A percentile compares a stretch with the other conserved stretches of the same genome.
phyloP scores from a whole-genome alignment of 1,140 invertebrate species.

The Pogonognathellus flavescens region DNA sequence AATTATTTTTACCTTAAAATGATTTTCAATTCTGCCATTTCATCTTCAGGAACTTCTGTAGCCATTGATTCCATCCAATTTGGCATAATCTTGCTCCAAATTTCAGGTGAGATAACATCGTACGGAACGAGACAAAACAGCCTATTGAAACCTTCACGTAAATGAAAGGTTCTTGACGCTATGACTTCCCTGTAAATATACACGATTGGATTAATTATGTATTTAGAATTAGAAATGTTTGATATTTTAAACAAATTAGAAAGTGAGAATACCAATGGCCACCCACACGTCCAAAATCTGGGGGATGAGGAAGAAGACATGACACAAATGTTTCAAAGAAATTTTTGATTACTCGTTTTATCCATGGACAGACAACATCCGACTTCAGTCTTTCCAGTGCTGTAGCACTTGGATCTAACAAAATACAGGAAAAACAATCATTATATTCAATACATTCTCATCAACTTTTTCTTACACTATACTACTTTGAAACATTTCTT shows the following conservation, averaged over 20 bases:
- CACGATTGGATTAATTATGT: background rate
- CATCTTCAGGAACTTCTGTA: slow-evolving; percentile 93
- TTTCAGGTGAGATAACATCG: slow-evolving; percentile 94
- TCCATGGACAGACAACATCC: slow-evolving; percentile 93
- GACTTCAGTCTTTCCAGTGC: slow-evolving; percentile 92
- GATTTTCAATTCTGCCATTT: slow-evolving; percentile 91
- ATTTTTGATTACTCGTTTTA: slow-evolving; percentile 84
- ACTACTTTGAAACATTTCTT: too few species aligned
- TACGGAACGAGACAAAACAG: slow-evolving; percentile 97
- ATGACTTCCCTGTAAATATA: slow-evolving; percentile 83
- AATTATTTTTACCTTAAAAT: slow-evolving; percentile 79
- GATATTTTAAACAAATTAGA: slow-evolving; percentile 31
- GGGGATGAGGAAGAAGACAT: slow-evolving; percentile 86
- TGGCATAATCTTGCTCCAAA: slow-evolving; percentile 98
- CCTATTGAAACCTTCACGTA: slow-evolving; percentile 92
- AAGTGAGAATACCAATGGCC: slow-evolving; percentile 85
- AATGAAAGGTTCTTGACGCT: slow-evolving; percentile 89
- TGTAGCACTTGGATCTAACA: slow-evolving; percentile 83
- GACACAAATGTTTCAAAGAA: slow-evolving; percentile 91
- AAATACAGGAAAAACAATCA: slow-evolving; percentile 4
- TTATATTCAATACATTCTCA: too few species aligned
- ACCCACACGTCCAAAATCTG: slow-evolving; percentile 91
- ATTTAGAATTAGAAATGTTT: too few species aligned
- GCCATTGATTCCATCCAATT: slow-evolving; percentile 98
- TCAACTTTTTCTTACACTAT: too few species aligned